Evolutionary conservation across 2,113 vertebrate species (phyloP).

Genomic region (Baryphthengus martii): DNA sequence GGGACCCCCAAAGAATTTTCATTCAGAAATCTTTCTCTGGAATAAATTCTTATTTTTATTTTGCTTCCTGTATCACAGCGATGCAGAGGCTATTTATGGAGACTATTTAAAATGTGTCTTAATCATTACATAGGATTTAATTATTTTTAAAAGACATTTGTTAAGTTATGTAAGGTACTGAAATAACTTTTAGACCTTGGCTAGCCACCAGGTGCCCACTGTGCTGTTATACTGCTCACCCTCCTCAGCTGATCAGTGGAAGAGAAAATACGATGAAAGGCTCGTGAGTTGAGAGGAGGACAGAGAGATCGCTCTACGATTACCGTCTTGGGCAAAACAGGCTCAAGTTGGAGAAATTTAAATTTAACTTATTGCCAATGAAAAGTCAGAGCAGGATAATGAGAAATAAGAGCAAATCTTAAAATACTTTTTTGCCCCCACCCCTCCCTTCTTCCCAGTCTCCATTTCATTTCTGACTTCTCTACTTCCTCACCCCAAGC

Average conservation of each 20-base stretch:
- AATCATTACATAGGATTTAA: background rate
- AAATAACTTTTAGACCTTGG: background rate
- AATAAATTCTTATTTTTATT: background rate
- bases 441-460: background rate
- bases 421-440: background rate
- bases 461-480: background rate
- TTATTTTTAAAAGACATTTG: background rate
- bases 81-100: background rate
- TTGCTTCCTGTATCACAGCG: background rate
- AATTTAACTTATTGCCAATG: background rate
- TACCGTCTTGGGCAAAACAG: background rate
- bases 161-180: background rate
- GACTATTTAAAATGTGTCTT: background rate
- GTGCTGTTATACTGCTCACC: background rate
- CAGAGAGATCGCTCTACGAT: too few relatives aligned
- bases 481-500: background rate
- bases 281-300: background rate
- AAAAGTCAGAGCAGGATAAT: background rate
- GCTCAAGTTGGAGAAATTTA: background rate
- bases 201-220: background rate
- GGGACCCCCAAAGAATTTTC: background rate
- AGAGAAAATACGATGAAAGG: background rate
- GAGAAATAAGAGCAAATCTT: background rate
- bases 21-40: background rate
- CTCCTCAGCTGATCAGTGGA: background rate